These are phyloP conservation scores for Naja naja DNA, from an alignment of 2,113 vertebrate genomes.

Conservation along the genomic window DNA sequence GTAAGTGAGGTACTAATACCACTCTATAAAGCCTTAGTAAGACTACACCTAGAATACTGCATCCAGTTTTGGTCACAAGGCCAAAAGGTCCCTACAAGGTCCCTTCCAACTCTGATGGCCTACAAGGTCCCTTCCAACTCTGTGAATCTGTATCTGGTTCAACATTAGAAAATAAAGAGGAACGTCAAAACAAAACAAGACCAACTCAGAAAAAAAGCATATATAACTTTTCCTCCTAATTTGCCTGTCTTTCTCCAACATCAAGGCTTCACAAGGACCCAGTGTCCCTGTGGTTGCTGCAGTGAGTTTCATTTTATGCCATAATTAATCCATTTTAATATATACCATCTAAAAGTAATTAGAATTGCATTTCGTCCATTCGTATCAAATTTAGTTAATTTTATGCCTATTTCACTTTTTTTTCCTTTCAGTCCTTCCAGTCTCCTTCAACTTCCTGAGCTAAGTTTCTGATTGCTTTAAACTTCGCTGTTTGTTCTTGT, in stretches of 20 bases:
- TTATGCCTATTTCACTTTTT: slow-evolving; percentile 39
- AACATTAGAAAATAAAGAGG: background rate
- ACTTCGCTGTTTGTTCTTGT: background rate
- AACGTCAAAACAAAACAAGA: background rate
- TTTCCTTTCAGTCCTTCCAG: background rate
- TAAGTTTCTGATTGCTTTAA: background rate
- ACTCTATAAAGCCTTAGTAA: too few relatives aligned
- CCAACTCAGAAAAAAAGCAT: background rate
- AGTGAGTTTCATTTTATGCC: background rate
- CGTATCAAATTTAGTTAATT: slow-evolving; percentile 31
- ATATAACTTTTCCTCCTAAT: background rate
- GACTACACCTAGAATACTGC: too few relatives aligned
- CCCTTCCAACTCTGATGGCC: too few relatives aligned
- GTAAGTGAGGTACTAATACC: too few relatives aligned
- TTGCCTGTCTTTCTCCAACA: background rate
- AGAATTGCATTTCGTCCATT: slow-evolving; percentile 36
- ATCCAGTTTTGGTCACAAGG: too few relatives aligned
- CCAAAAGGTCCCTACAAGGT: too few relatives aligned
- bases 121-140: too few relatives aligned
- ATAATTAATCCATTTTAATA: slow-evolving; percentile 33
- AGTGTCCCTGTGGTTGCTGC: background rate
- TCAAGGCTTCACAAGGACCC: background rate
- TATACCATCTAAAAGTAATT: slow-evolving; percentile 38
- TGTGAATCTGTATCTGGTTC: background rate
- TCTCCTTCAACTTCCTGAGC: background rate